Evolutionary conservation across 1,140 invertebrate species (phyloP), one percentile per base, ranked within the genome.

Genomic region (Wiebesia pumilae): DNA sequence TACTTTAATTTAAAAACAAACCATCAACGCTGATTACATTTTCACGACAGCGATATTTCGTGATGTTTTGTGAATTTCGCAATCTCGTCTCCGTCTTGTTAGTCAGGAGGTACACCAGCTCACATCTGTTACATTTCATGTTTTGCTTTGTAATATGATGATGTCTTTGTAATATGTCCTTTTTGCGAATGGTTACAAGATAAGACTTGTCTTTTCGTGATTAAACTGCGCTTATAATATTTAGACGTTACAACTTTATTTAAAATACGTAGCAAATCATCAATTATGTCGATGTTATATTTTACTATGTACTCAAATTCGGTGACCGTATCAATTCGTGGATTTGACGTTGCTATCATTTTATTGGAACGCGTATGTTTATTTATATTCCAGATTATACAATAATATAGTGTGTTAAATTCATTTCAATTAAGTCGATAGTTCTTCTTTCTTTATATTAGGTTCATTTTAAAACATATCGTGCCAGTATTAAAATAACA

Each of bases 101-200:
- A 16, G 58, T 77, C 77, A 67, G 77, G n/a, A n/a, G n/a, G n/a
- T n/a, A 43, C 33, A 47, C 16, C 47, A 51, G n/a, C 40, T 16
- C 33, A 77, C 27, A 24, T 40, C 38, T 84, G 35, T 84, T 30
- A 27, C 3, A 9, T 40, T 77, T 85, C 78, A 65, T 58, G 77
- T 40, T 85, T 85, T 75, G 33, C 54, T 81, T 85, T 85, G 62
- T 58, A 81, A 85, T 85, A 40, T 35, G 40, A 84, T 19, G 73
- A 14, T 47, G 51, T 10, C 35, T 65, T 84, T 67, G 51, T n/a
- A 67, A 67, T 19, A 33, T 78, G 38, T 75, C 27, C 21, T 84
- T 79, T 65, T 65, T 40, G 69, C 43, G 21, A 21, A 69, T 1
- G 43, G 27, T 62, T 33, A 51, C 33, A 51, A 82, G 67, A 33